phyloP scores from a whole-genome alignment of 2,888 invertebrate species.

The Aphodius sticticus region DNA sequence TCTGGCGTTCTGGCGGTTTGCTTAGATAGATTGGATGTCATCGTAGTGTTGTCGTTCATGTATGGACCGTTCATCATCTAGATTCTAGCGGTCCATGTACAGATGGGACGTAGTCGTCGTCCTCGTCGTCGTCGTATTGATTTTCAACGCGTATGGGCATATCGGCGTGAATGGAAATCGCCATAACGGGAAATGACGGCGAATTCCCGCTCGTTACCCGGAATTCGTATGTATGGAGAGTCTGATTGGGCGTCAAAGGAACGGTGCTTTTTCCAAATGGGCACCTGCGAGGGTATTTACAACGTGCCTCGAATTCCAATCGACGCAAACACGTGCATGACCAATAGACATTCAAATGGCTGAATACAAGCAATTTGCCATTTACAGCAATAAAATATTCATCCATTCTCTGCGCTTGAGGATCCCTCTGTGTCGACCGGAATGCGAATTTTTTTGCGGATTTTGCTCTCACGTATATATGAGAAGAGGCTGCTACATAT shows the following conservation, averaged over 20 bases:
- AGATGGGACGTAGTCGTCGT: background rate
- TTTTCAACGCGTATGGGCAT: background rate
- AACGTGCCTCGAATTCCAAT: background rate
- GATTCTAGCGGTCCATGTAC: background rate
- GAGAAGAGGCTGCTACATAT: no score
- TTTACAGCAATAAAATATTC: conserved; percentile 4
- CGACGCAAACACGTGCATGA: background rate
- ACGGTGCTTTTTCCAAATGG: background rate
- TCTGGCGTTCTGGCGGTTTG: no score
- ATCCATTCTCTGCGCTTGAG: background rate
- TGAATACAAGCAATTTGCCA: conserved; percentile 4
- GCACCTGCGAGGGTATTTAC: background rate
- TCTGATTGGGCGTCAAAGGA: background rate
- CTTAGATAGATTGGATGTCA: no score
- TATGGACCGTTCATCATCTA: no score
- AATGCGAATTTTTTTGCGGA: background rate
- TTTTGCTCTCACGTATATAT: background rate
- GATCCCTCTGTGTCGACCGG: background rate
- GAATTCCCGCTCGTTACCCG: background rate
- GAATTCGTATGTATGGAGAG: background rate
- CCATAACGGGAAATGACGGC: conserved; percentile 17
- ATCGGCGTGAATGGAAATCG: background rate
- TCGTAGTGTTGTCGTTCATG: no score
- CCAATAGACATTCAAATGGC: background rate
- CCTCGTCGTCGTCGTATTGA: conserved; percentile 7